phyloP scores from a whole-genome alignment of 2,888 invertebrate species.

The Zhuqinia jingwanae region DNA sequence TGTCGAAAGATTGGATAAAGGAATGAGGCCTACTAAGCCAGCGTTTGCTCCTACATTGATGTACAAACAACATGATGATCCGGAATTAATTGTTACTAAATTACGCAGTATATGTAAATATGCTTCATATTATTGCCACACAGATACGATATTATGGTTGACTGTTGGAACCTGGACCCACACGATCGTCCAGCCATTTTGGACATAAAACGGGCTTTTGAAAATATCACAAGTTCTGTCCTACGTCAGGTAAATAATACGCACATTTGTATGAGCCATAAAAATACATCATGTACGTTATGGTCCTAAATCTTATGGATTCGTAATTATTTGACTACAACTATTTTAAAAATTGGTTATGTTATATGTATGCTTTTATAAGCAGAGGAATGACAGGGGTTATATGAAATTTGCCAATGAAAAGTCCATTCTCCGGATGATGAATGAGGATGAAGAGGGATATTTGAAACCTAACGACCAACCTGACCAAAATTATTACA shows the following conservation, averaged over 20 bases:
- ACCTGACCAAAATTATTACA: not conserved
- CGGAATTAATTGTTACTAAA: not conserved
- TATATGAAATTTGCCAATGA: constrained; percentile 62
- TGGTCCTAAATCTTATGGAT: too few species aligned
- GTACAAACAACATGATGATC: constrained; percentile 50
- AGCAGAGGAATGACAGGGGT: constrained; percentile 35
- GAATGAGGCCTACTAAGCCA: constrained; percentile 65
- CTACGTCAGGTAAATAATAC: constrained; percentile 67
- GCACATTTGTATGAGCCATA: too few species aligned
- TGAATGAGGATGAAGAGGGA: constrained; percentile 37
- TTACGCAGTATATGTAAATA: not conserved
- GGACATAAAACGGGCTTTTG: constrained; percentile 69
- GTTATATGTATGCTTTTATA: too few species aligned
- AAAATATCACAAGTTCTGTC: constrained; percentile 52
- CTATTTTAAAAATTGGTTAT: too few species aligned
- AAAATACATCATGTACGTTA: not conserved
- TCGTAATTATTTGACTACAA: too few species aligned
- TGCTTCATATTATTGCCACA: not conserved
- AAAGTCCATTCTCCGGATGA: constrained; percentile 9
- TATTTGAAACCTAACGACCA: constrained; percentile 46
- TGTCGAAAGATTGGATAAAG: constrained; percentile 64
- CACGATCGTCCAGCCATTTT: constrained; percentile 66
- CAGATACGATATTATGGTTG: constrained; percentile 69
- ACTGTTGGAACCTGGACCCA: constrained; percentile 72
- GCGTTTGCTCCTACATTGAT: constrained; percentile 54